Base-by-base conservation (phyloP, 2,888 invertebrate genomes). In the Sarcophaga caerulescens region DNA sequence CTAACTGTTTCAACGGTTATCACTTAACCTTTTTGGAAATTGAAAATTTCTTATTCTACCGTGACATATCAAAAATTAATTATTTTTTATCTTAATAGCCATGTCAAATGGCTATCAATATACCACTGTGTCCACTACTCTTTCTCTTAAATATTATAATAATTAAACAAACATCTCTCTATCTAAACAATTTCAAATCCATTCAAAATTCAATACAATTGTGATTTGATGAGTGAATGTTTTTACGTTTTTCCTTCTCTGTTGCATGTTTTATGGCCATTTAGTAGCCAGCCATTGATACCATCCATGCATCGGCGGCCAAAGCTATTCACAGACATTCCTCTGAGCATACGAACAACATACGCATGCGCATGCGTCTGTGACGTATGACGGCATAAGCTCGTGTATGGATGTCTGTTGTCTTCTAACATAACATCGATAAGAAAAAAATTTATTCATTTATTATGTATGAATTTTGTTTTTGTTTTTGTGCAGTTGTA, bases 201-300 rank as follows among this genome's bases (percentile, higher is more conserved):
- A 35, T 8, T 35, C 35, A 35, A 35, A 35, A 35, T 35, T 35
- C 35, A 81, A 75, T 66, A 44, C 68, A 81, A 44, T 63, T 57
- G 57, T 52, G 45, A 75, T 35, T 65, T 69, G 65, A 66, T 75
- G 68, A 69, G 23, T 78, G 69, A 23, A 75, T 65, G 47, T 60
- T 14, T 80, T 14, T 44, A 71, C 52, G 66, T 73, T 70, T 79
- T 45, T 79, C 47, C 62, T 44, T 65, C 10, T 59, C 5, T 81
- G 74, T 81, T 84, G 84, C 86, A 86, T 86, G 84, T 78, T 83
- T 81, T 75, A 78, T 84, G 77, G 66, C 52, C 84, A 81, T 86
- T 86, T 86, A 81, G 62, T 52, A 52, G 52, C 17, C 14, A 52
- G 52, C 74, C 74, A 86, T 60, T 60, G 10, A n/a, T n/a, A n/a